A percentile compares a stretch with the other conserved stretches of the same genome.
Evolutionary conservation across 2,888 invertebrate genomes (phyloP).

Genomic region (Liopterus haemorrhoidalis): DNA sequence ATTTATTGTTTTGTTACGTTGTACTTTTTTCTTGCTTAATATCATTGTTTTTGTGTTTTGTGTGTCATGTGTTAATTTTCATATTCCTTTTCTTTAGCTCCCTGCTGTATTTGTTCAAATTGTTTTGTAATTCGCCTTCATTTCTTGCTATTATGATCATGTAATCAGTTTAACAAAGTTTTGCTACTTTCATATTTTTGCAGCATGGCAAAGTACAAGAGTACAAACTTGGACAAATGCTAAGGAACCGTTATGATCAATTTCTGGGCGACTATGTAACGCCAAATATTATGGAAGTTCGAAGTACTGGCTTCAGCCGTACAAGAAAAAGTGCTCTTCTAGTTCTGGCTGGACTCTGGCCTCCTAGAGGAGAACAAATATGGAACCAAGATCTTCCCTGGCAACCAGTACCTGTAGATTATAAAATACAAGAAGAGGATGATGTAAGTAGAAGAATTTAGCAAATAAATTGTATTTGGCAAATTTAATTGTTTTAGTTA

Average conservation of each 20-base stretch:
- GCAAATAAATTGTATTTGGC: background rate
- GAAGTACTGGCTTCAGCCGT: conserved; percentile 64
- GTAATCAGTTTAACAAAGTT: too few species aligned
- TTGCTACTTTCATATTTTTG: conserved; percentile 3
- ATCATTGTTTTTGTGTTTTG: too few species aligned
- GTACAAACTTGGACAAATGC: conserved; percentile 57
- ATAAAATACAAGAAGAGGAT: conserved; percentile 19
- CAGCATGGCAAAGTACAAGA: conserved; percentile 38
- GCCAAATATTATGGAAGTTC: conserved; percentile 53
- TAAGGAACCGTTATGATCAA: conserved; percentile 55
- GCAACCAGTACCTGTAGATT: conserved; percentile 52
- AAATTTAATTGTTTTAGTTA: conserved; percentile 4
- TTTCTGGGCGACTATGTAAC: conserved; percentile 55
- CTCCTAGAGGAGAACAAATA: conserved; percentile 50
- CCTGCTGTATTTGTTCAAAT: too few species aligned
- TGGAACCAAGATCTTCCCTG: conserved; percentile 56
- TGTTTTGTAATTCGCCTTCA: too few species aligned
- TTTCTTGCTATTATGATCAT: too few species aligned
- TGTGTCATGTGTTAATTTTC: too few species aligned
- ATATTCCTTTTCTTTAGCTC: too few species aligned
- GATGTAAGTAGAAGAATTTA: conserved; percentile 11
- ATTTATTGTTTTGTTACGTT: too few species aligned
- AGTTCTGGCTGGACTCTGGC: conserved; percentile 63
- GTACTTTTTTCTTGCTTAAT: too few species aligned
- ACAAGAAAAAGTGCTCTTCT: conserved; percentile 66